phyloP scores from a whole-genome alignment of 2,797 vertebrate species.

The Serranus cabrilla region DNA sequence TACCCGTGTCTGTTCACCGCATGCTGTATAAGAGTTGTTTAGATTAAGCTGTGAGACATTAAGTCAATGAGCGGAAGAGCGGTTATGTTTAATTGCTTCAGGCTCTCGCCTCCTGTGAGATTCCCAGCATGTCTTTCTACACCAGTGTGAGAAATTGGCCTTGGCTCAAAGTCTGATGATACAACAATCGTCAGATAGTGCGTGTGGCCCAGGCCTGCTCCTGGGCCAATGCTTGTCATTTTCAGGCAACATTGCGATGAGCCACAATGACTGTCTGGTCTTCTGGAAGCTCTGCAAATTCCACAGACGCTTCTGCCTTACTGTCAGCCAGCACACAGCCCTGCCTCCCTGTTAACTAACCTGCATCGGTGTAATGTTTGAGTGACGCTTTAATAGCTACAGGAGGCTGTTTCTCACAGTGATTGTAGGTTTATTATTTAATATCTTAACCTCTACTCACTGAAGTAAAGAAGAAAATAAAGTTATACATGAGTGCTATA shows the following conservation, averaged over 20 bases:
- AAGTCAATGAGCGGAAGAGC: neutral
- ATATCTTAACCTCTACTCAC: no score
- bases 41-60: constrained; percentile 19
- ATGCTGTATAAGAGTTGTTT: constrained; percentile 14
- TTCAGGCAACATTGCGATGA: constrained; percentile 1
- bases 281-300: constrained; percentile 28
- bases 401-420: neutral
- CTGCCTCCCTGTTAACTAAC: neutral
- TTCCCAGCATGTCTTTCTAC: constrained; percentile 14
- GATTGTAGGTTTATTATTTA: no score
- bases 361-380: neutral
- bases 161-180: constrained; percentile 2
- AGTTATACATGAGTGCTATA: no score
- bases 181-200: neutral
- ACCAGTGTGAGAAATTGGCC: neutral
- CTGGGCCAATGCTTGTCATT: constrained; percentile 22
- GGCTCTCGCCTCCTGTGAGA: neutral
- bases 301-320: constrained; percentile 2
- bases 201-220: neutral
- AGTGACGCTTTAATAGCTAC: no score
- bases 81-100: neutral
- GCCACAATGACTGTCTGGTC: neutral
- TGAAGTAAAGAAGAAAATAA: no score
- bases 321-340: constrained; percentile 18
- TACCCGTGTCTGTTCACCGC: neutral